Base-by-base conservation (phyloP, 2,113 vertebrate genomes). In the Hippopotamus amphibius region DNA sequence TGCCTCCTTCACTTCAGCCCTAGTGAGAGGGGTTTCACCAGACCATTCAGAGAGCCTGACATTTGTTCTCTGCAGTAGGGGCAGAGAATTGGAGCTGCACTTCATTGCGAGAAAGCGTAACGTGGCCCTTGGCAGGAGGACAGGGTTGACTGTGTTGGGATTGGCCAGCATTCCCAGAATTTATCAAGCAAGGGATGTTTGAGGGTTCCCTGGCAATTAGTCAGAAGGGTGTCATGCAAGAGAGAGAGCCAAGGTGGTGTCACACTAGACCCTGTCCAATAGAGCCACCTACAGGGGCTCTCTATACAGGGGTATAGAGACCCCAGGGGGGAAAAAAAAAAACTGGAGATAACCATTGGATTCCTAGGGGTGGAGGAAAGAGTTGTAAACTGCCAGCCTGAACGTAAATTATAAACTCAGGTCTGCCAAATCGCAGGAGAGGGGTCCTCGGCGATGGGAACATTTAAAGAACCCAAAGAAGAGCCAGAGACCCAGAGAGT, bases 41-140 rank as follows among this genome's bases (percentile, higher is more conserved):
- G 74, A 83, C 15, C 83, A 57, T 22, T 82, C 50, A 79, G 26
- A 88, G 30, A 94, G 16, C 17, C 74, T 87, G n/a, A 85, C 33
- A 28, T 87, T 69, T 63, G 48, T 92, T 92, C 46, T 28, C 24
- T 68, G 55, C 14, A 87, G 50, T 79, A 43, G 50, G 95, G 48
- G 61, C 71, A 66, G 55, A 82, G 17, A 19, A 55, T 28, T 89
- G 71, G 28, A 88, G 22, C 17, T 65, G 12, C 61, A 76, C 9
- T 87, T 48, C 53, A 76, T 91, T 95, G 74, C 12, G 10, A 88
- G 96, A 90, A 97, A 90, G 63, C 41, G 66, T 57, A 92, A 85
- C n/a, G 15, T 87, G 76, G 43, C 55, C 63, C 61, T 83, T 95
- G 83, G 59, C 71, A 96, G 57, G 61, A 93, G 12, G 48, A 89